Evolutionary conservation across 2,888 invertebrate species (phyloP).

Genomic region (Lydus trimaculatus): DNA sequence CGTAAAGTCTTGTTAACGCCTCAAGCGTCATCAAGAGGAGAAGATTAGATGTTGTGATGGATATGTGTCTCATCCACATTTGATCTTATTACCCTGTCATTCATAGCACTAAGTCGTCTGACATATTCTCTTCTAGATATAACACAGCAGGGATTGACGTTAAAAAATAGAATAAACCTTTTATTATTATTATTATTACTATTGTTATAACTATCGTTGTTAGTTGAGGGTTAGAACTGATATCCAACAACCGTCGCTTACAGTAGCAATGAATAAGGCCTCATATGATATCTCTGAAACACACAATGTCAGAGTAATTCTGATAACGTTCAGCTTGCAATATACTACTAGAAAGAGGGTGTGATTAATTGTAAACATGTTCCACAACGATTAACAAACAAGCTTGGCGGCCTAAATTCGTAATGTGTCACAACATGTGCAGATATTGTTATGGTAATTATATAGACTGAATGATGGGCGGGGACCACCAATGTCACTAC

Average conservation of each 20-base stretch:
- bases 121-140: not conserved
- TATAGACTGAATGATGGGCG: slow-evolving; percentile 14
- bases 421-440: slow-evolving; percentile 22
- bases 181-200: not conserved
- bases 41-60: slow-evolving; percentile 11
- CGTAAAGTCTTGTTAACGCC: slow-evolving; percentile 9
- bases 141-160: not conserved
- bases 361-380: slow-evolving; percentile 49
- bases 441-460: slow-evolving; percentile 39
- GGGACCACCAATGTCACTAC: not conserved
- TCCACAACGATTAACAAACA: slow-evolving; percentile 34
- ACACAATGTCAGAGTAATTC: slow-evolving; percentile 34
- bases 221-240: too few relatives aligned
- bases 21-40: slow-evolving; percentile 12
- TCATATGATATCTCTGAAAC: slow-evolving; percentile 47
- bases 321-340: slow-evolving; percentile 36
- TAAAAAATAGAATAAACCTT: not conserved
- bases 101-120: not conserved
- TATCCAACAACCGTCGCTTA: too few relatives aligned
- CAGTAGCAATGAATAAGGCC: slow-evolving; percentile 44
- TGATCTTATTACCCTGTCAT: slow-evolving; percentile 6
- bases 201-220: too few relatives aligned
- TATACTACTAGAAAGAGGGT: slow-evolving; percentile 28
- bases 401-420: slow-evolving; percentile 28
- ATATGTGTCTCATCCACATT: slow-evolving; percentile 15